phyloP scores from a whole-genome alignment of 2,113 vertebrate genomes.

The Eretmochelys imbricata region DNA sequence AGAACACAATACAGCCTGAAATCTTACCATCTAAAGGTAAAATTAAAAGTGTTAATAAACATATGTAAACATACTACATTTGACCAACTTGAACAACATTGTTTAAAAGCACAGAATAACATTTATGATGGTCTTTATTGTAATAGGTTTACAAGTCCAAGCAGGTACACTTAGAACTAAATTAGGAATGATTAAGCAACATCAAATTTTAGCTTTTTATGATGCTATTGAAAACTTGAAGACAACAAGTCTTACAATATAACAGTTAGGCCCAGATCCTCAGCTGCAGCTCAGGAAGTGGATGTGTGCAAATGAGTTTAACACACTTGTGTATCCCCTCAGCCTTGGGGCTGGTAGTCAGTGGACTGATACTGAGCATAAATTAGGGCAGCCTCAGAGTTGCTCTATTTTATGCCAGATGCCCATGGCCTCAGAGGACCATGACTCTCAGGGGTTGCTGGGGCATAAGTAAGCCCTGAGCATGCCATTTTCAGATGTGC shows the following conservation, averaged over 20 bases:
- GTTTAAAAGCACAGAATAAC: too few relatives aligned
- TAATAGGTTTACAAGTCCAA: neutral
- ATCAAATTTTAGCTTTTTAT: neutral
- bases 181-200: neutral
- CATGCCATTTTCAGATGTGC: too few relatives aligned
- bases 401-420: too few relatives aligned
- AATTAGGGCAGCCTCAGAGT: neutral
- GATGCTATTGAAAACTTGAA: neutral
- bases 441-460: too few relatives aligned
- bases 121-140: too few relatives aligned
- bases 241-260: neutral
- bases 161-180: neutral
- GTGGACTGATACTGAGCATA: neutral
- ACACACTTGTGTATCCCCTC: neutral
- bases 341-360: neutral
- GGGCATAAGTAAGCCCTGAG: too few relatives aligned
- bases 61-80: too few relatives aligned
- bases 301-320: neutral
- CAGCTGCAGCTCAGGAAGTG: neutral
- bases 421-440: too few relatives aligned
- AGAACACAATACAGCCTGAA: too few relatives aligned
- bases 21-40: too few relatives aligned
- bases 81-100: too few relatives aligned
- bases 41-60: too few relatives aligned
- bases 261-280: neutral